Conservation (phyloP, 2,113 vertebrate genomes). For the Sclerurus mexicanus region DNA sequence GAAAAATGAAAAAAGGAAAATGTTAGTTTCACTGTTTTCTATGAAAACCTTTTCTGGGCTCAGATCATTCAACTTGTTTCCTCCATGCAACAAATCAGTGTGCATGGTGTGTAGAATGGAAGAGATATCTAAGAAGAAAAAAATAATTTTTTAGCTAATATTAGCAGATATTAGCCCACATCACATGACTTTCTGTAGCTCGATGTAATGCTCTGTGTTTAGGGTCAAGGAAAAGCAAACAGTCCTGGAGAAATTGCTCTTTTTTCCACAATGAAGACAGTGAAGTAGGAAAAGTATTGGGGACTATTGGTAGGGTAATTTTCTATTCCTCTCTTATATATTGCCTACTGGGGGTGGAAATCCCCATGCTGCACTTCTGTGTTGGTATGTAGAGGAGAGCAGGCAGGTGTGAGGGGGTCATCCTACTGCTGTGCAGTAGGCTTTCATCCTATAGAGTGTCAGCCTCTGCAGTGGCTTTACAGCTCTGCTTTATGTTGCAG, state of each 20-base stretch:
- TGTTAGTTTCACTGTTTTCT: not conserved
- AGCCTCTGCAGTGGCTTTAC: not conserved
- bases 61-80: not conserved
- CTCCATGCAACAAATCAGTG: not conserved
- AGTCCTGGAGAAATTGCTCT: not conserved
- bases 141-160: not conserved
- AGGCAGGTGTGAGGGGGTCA: not conserved
- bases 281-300: not conserved
- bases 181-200: not conserved
- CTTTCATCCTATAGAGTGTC: fast-evolving
- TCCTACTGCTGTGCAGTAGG: not conserved
- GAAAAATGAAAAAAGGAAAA: not conserved
- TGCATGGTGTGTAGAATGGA: not conserved
- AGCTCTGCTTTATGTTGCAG: not conserved
- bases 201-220: not conserved
- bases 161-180: not conserved
- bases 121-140: not conserved
- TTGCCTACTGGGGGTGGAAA: fast-evolving
- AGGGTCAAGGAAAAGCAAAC: not conserved
- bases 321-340: not conserved
- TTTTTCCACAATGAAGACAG: not conserved
- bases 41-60: not conserved
- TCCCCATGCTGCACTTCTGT: not conserved
- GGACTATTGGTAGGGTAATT: not conserved
- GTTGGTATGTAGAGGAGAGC: not conserved